A percentile compares a stretch with the other conserved stretches of the same genome.
phyloP scores from a whole-genome alignment of 2,888 invertebrate genomes.

The Ectemnius cavifrons region DNA sequence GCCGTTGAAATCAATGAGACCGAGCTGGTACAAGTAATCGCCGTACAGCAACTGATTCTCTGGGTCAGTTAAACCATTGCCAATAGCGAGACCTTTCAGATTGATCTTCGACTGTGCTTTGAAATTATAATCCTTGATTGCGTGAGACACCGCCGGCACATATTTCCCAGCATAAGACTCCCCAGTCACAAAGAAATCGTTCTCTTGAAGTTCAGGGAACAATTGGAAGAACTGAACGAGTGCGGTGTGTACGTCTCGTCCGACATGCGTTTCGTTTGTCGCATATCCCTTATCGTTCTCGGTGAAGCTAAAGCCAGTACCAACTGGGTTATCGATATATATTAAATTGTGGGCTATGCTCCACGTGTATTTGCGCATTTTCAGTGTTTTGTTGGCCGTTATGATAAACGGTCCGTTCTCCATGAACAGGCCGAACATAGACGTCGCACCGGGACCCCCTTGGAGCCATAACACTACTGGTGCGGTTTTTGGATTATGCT shows the following conservation, averaged over 20 bases:
- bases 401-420: slow-evolving; percentile 90
- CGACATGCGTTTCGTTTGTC: slow-evolving; percentile 88
- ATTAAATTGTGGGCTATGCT: slow-evolving; percentile 87
- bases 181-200: slow-evolving; percentile 92
- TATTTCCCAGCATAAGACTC: slow-evolving; percentile 94
- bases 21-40: slow-evolving; percentile 89
- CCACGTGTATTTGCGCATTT: slow-evolving; percentile 88
- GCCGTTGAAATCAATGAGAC: slow-evolving; percentile 84
- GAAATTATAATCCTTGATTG: slow-evolving; percentile 84
- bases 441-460: slow-evolving; percentile 91
- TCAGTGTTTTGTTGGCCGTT: slow-evolving; percentile 78
- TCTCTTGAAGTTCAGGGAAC: slow-evolving; percentile 86
- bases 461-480: slow-evolving; percentile 92
- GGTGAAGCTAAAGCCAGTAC: slow-evolving; percentile 95
- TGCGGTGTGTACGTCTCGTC: slow-evolving; percentile 87
- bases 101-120: slow-evolving; percentile 83
- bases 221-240: slow-evolving; percentile 90
- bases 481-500: slow-evolving; percentile 80
- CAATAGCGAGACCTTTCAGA: slow-evolving; percentile 85
- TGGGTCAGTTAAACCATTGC: slow-evolving; percentile 90
- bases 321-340: slow-evolving; percentile 96
- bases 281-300: slow-evolving; percentile 87
- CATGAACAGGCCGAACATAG: slow-evolving; percentile 88
- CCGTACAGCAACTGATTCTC: slow-evolving; percentile 87
- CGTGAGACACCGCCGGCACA: slow-evolving; percentile 87